These are phyloP conservation scores for Alosa alosa DNA, from an alignment of 2,113 vertebrate genomes.

Conservation along the genomic window DNA sequence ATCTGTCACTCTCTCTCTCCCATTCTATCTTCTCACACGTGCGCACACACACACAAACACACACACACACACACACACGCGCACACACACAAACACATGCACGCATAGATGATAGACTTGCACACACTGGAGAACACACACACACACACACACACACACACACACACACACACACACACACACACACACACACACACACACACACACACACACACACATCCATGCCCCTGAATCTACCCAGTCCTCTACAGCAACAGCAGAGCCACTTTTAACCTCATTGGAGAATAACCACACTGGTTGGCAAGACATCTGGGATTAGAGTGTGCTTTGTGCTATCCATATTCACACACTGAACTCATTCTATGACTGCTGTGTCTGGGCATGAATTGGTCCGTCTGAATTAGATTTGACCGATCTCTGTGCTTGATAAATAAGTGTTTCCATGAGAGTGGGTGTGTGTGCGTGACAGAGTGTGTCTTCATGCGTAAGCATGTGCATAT, in stretches of 20 bases:
- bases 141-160: constrained; percentile 7
- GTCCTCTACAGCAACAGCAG: neutral
- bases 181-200: neutral
- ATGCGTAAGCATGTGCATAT: neutral
- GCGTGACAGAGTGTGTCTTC: neutral
- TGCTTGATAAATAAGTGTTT: neutral
- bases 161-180: neutral
- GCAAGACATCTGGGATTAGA: neutral
- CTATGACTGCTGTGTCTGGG: neutral
- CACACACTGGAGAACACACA: too few species aligned
- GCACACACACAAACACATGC: too few species aligned
- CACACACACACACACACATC: neutral
- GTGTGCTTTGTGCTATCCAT: neutral
- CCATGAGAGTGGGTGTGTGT: neutral
- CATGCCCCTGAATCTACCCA: neutral
- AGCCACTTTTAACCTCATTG: neutral
- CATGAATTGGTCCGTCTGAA: neutral
- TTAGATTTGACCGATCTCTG: neutral
- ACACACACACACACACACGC: too few species aligned
- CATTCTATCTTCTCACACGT: neutral
- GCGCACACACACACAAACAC: too few species aligned
- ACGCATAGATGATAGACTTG: too few species aligned
- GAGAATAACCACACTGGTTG: neutral
- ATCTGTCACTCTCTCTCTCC: neutral
- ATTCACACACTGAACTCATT: neutral